Percentiles rank a stretch among this genome's conserved stretches.
phyloP scores from a whole-genome alignment of 2,888 invertebrate genomes.

The Notodonta ziczac region DNA sequence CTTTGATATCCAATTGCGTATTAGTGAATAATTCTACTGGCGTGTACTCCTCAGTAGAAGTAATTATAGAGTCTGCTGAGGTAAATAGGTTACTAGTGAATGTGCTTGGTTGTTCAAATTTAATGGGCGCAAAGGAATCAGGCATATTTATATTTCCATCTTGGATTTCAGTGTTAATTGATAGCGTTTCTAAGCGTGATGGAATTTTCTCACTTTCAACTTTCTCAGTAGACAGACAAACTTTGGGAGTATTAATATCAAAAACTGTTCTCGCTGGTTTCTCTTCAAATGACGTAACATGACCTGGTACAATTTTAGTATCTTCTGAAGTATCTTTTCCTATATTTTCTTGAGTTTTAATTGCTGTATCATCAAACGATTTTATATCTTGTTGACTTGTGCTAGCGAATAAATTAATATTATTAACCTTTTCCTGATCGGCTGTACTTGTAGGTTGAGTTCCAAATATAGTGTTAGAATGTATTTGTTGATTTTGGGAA shows the following conservation, averaged over 20 bases:
- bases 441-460: no score
- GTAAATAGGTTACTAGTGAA: not conserved
- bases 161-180: not conserved
- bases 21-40: slow-evolving; percentile 2
- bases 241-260: slow-evolving; percentile 3
- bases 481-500: not conserved
- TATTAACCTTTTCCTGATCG: not conserved
- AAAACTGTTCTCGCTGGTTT: slow-evolving; percentile 19
- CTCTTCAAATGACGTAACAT: slow-evolving; percentile 18
- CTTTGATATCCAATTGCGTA: slow-evolving; percentile 7
- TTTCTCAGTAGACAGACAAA: not conserved
- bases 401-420: not conserved
- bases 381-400: not conserved
- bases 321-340: slow-evolving; percentile 12
- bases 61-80: not conserved
- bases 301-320: slow-evolving; percentile 13
- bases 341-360: not conserved
- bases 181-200: not conserved
- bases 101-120: not conserved
- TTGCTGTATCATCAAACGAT: not conserved
- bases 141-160: not conserved
- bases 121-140: not conserved
- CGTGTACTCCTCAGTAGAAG: not conserved
- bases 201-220: not conserved
- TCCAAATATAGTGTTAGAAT: not conserved